Evolutionary conservation across 2,797 vertebrate species (phyloP).

Genomic region (Uromys caudimaculatus): DNA sequence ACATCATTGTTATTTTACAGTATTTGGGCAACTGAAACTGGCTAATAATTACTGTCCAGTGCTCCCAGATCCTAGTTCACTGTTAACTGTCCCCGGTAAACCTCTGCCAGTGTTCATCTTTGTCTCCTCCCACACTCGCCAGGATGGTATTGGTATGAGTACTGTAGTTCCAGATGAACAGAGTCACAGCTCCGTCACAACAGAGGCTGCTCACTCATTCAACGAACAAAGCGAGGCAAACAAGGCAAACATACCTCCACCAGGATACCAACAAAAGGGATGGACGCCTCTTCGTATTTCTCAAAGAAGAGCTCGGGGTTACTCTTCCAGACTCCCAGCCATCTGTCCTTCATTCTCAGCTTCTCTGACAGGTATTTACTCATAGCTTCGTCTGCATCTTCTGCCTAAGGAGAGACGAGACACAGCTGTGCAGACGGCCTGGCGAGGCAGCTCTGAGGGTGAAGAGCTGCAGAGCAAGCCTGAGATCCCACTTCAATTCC

Average conservation of each 20-base stretch:
- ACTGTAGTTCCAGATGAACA: slow-evolving; percentile 16
- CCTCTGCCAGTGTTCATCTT: neutral
- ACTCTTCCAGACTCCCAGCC: slow-evolving; percentile 84
- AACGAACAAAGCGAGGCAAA: slow-evolving; percentile 39
- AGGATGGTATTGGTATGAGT: neutral
- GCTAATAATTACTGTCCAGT: slow-evolving; percentile 38
- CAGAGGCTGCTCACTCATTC: slow-evolving; percentile 21
- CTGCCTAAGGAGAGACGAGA: slow-evolving; percentile 78
- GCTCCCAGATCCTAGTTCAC: neutral
- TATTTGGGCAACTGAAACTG: slow-evolving; percentile 23
- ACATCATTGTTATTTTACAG: slow-evolving; percentile 19
- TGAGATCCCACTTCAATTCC: neutral
- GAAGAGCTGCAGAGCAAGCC: neutral
- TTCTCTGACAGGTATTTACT: slow-evolving; percentile 81
- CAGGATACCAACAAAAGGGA: slow-evolving; percentile 83
- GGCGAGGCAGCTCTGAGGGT: neutral
- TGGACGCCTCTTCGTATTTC: slow-evolving; percentile 82
- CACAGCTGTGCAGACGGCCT: neutral
- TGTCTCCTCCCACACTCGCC: slow-evolving; percentile 18
- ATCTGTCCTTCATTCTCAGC: slow-evolving; percentile 81
- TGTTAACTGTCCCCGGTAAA: slow-evolving; percentile 13
- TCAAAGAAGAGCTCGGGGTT: slow-evolving; percentile 82
- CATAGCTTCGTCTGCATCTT: slow-evolving; percentile 81
- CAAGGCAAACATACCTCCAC: slow-evolving; percentile 76
- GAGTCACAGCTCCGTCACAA: slow-evolving; percentile 4